Percentiles rank a stretch among this genome's conserved stretches.
phyloP scores from a whole-genome alignment of 2,113 vertebrate species.

The Saguinus imperator region DNA sequence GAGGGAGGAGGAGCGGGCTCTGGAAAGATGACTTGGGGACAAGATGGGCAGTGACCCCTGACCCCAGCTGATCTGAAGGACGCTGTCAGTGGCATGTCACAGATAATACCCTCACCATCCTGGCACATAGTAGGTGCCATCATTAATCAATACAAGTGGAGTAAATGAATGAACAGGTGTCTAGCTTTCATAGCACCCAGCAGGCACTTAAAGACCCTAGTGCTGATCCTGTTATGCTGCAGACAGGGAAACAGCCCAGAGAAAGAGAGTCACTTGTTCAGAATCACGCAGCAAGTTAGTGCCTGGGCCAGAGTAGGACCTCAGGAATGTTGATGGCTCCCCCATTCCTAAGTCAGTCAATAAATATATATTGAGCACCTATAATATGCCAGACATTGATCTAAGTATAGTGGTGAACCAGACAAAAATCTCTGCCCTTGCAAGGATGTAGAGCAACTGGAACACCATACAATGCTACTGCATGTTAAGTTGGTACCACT shows the following conservation, averaged over 20 bases:
- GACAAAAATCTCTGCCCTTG: background rate
- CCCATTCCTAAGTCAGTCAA: background rate
- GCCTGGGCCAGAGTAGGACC: background rate
- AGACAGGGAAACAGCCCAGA: conserved; percentile 28
- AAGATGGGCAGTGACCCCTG: conserved; percentile 58
- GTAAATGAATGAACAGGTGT: conserved; percentile 58
- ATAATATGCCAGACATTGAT: background rate
- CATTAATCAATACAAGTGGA: background rate
- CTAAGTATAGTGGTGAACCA: background rate
- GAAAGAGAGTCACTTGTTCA: conserved; percentile 5
- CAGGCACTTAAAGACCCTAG: background rate
- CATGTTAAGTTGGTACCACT: background rate
- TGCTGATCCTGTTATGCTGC: background rate
- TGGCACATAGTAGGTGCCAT: background rate
- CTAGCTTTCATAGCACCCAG: background rate
- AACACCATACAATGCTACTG: background rate
- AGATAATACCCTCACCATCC: background rate
- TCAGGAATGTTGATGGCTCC: background rate
- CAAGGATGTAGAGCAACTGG: background rate
- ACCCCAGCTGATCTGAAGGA: conserved; percentile 38
- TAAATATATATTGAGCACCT: background rate
- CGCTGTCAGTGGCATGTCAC: background rate
- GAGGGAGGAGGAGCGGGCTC: conserved; percentile 31
- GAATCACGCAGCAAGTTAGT: conserved; percentile 42
- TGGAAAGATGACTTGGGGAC: conserved; percentile 44